Percentiles rank a stretch among this genome's conserved stretches.
phyloP scores from a whole-genome alignment of 2,888 invertebrate genomes.

The Scelioninae gen. 1 region DNA sequence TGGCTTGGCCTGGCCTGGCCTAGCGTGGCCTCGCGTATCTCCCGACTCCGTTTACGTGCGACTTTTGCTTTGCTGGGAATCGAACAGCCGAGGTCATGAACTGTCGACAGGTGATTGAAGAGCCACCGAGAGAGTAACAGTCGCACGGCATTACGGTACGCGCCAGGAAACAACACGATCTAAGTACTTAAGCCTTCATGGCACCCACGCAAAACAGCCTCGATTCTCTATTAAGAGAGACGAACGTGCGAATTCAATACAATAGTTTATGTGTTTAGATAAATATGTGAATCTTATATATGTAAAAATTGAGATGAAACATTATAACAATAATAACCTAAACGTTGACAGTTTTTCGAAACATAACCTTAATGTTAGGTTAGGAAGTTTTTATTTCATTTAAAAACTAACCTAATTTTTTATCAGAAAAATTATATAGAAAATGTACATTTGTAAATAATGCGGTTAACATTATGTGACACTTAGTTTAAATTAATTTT shows the following conservation, averaged over 20 bases:
- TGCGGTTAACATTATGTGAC: too few relatives aligned
- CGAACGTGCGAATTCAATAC: slow-evolving; percentile 7
- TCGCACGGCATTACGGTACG: slow-evolving; percentile 68
- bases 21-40: slow-evolving; percentile 34
- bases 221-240: slow-evolving; percentile 16
- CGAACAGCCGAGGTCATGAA: slow-evolving; percentile 69
- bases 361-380: too few relatives aligned
- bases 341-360: too few relatives aligned
- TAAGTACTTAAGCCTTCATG: slow-evolving; percentile 41
- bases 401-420: too few relatives aligned
- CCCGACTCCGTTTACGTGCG: slow-evolving; percentile 55
- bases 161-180: slow-evolving; percentile 53
- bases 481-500: too few relatives aligned
- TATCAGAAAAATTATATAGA: too few relatives aligned
- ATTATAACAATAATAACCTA: too few relatives aligned
- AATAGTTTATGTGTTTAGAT: too few relatives aligned
- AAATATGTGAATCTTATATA: too few relatives aligned
- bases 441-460: too few relatives aligned
- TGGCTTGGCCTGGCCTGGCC: slow-evolving; percentile 55
- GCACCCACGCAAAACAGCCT: slow-evolving; percentile 58
- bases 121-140: slow-evolving; percentile 63
- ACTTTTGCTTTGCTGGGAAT: slow-evolving; percentile 64
- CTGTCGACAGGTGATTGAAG: slow-evolving; percentile 69
- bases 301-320: too few relatives aligned
- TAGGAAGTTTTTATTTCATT: too few relatives aligned